Conservation (phyloP, 2,113 vertebrate genomes). For the Paratilapia polleni region DNA sequence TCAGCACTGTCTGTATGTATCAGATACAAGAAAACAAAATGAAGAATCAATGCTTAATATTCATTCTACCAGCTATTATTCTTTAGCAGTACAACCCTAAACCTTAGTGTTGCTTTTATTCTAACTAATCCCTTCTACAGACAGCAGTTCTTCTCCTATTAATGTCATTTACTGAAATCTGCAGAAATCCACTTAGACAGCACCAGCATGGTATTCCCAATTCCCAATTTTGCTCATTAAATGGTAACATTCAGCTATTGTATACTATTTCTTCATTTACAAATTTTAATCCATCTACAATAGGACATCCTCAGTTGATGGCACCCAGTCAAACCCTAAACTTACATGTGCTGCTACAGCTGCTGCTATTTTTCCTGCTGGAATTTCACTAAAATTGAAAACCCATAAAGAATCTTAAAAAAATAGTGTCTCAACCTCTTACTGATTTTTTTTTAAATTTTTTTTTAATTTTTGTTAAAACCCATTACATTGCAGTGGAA, state of each 20-base stretch:
- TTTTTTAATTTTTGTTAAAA: too few relatives aligned
- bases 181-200: not conserved
- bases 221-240: not conserved
- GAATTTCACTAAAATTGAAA: not conserved
- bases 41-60: not conserved
- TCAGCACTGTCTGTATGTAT: not conserved
- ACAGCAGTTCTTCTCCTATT: not conserved
- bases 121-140: not conserved
- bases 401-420: too few relatives aligned
- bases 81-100: not conserved
- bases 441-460: not conserved
- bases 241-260: not conserved
- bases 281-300: not conserved
- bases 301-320: not conserved
- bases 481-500: not conserved
- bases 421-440: too few relatives aligned
- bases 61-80: not conserved
- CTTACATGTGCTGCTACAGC: not conserved
- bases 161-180: not conserved
- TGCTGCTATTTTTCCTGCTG: not conserved
- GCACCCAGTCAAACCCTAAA: not conserved
- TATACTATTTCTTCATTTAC: not conserved
- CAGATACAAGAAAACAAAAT: not conserved
- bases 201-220: not conserved
- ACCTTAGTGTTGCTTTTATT: not conserved